Conservation (phyloP, 2,888 invertebrate genomes). For the Lasioglossum oenotherae region DNA sequence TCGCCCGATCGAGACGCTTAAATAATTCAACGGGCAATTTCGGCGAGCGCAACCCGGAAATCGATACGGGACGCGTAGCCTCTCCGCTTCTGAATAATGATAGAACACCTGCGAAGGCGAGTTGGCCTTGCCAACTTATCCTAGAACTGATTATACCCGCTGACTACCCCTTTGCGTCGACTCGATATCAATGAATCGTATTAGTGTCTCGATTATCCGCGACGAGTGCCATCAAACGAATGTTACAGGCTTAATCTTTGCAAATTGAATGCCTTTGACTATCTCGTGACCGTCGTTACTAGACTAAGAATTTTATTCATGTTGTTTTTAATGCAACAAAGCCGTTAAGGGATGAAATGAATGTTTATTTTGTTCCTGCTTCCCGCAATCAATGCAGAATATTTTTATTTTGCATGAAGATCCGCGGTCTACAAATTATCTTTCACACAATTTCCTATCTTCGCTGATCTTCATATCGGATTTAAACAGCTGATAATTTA, state of each 20-base stretch:
- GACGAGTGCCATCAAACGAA: not conserved
- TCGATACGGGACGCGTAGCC: slow-evolving; percentile 11
- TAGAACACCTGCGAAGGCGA: not conserved
- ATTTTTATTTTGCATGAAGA: not conserved
- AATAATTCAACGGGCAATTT: slow-evolving; percentile 47
- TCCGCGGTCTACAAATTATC: too few species aligned
- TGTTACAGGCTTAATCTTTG: not conserved
- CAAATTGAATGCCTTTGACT: not conserved
- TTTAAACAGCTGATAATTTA: too few species aligned
- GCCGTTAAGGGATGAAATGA: too few species aligned
- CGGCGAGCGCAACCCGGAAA: not conserved
- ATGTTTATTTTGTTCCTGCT: not conserved
- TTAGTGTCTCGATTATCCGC: not conserved
- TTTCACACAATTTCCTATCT: too few species aligned
- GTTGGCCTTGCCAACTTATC: slow-evolving; percentile 1
- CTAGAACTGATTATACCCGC: not conserved
- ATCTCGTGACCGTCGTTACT: not conserved
- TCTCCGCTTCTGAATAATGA: not conserved
- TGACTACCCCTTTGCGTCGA: not conserved
- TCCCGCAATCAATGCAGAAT: not conserved
- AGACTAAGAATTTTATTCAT: too few species aligned
- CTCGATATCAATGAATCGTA: not conserved
- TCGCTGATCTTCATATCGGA: too few species aligned
- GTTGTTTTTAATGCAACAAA: too few species aligned
- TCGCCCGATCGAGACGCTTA: slow-evolving; percentile 9